A percentile compares a stretch with the other conserved stretches of the same genome.
Evolutionary conservation across 2,888 invertebrate species (phyloP).

Genomic region (Taenaris catops): DNA sequence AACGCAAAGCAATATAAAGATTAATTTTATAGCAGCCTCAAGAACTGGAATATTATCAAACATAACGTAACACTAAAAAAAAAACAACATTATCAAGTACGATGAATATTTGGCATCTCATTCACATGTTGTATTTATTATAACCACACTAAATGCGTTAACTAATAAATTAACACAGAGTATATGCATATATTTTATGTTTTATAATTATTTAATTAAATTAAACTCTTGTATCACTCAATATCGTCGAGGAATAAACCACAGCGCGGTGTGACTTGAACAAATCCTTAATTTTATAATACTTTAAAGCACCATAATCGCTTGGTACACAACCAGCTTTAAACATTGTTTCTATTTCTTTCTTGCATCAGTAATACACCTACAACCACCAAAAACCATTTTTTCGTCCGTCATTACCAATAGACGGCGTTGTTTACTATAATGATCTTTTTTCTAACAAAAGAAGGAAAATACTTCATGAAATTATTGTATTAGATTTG

Average conservation of each 20-base stretch:
- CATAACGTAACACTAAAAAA: constrained; percentile 27
- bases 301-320: constrained; percentile 36
- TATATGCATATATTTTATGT: constrained; percentile 34
- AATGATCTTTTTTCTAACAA: no score
- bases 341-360: no score
- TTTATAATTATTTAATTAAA: constrained; percentile 24
- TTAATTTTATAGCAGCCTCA: constrained; percentile 39
- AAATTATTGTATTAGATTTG: no score
- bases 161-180: constrained; percentile 39
- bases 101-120: constrained; percentile 75
- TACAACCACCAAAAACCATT: no score
- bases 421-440: no score
- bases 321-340: constrained; percentile 37
- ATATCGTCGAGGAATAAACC: constrained; percentile 36
- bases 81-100: constrained; percentile 31
- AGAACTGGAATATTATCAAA: constrained; percentile 43
- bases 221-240: constrained; percentile 48
- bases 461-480: no score
- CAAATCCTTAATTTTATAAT: constrained; percentile 24
- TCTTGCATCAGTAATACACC: no score
- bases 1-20: no score
- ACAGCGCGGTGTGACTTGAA: constrained; percentile 57
- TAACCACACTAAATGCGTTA: constrained; percentile 48
- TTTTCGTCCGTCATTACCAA: no score
- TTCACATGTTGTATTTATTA: constrained; percentile 56